Percentiles rank a stretch among this genome's conserved stretches.
These are phyloP conservation scores for Oxygymnocypris stewartii DNA, from an alignment of 2,113 vertebrate species.

Conservation along the genomic window DNA sequence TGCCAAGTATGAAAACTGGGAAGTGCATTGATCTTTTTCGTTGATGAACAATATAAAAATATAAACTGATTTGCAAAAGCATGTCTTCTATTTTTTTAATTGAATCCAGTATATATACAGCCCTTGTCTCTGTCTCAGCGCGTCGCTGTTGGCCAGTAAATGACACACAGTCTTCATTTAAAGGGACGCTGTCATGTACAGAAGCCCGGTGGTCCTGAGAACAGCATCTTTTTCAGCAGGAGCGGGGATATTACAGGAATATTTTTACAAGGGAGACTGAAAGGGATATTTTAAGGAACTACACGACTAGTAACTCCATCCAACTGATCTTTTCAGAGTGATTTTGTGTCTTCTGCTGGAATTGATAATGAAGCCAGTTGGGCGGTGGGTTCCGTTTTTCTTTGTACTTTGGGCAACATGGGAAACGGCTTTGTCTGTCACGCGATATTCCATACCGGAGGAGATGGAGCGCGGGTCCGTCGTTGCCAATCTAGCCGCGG, in stretches of 20 bases:
- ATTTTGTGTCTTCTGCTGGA: background rate
- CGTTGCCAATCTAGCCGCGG: slow-evolving; percentile 66
- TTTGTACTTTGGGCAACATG: slow-evolving; percentile 67
- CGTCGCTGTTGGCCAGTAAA: slow-evolving; percentile 70
- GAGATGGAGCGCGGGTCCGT: slow-evolving; percentile 49
- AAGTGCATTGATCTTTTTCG: background rate
- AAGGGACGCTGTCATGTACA: slow-evolving; percentile 52
- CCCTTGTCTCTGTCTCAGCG: slow-evolving; percentile 53
- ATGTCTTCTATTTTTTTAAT: background rate
- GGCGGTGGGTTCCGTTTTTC: slow-evolving; percentile 49
- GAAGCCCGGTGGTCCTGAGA: slow-evolving; percentile 28
- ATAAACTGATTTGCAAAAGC: background rate
- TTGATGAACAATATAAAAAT: too few species aligned
- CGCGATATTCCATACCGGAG: slow-evolving; percentile 47
- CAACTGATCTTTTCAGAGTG: background rate
- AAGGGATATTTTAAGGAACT: background rate
- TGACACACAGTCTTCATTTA: slow-evolving; percentile 1
- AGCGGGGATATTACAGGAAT: background rate
- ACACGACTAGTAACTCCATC: background rate
- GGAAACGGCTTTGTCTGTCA: slow-evolving; percentile 64
- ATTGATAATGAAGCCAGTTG: slow-evolving; percentile 28
- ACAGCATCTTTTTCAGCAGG: background rate
- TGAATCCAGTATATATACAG: background rate
- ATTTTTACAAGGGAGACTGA: too few species aligned
- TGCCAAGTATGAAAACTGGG: background rate